phyloP scores from a whole-genome alignment of 2,888 invertebrate genomes.

The Ceratothoa steindachneri region DNA sequence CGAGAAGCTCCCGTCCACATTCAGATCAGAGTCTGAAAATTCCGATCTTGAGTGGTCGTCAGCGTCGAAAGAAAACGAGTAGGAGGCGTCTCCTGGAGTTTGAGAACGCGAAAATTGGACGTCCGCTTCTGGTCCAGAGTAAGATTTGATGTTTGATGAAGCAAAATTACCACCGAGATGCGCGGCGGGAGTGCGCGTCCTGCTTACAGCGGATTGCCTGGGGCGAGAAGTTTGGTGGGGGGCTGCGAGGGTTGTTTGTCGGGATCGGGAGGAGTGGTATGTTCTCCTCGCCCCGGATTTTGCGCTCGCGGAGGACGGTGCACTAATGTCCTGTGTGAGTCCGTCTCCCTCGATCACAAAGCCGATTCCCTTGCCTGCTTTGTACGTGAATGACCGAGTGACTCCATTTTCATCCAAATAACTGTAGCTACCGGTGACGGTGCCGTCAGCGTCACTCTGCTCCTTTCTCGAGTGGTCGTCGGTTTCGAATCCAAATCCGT shows the following conservation, averaged over 20 bases:
- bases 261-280: too few relatives aligned
- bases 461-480: constrained; percentile 35
- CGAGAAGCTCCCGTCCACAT: too few relatives aligned
- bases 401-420: constrained; percentile 41
- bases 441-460: constrained; percentile 42
- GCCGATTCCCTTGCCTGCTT: constrained; percentile 36
- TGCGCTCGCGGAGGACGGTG: background rate
- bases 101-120: too few relatives aligned
- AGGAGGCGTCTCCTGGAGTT: too few relatives aligned
- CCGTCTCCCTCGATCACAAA: constrained; percentile 43
- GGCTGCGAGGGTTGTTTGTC: background rate
- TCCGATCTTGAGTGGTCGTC: too few relatives aligned
- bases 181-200: too few relatives aligned
- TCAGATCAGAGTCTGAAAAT: too few relatives aligned
- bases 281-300: too few relatives aligned
- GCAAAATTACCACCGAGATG: too few relatives aligned
- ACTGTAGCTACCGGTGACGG: constrained; percentile 41
- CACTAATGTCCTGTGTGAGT: constrained; percentile 18
- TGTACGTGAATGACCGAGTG: constrained; percentile 33
- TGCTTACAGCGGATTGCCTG: background rate
- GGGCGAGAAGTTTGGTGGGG: background rate
- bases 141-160: too few relatives aligned
- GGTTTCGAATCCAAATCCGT: constrained; percentile 34
- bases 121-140: too few relatives aligned
- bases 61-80: too few relatives aligned